phyloP scores from a whole-genome alignment of 2,797 vertebrate species.

The Pseudochirops cupreus region DNA sequence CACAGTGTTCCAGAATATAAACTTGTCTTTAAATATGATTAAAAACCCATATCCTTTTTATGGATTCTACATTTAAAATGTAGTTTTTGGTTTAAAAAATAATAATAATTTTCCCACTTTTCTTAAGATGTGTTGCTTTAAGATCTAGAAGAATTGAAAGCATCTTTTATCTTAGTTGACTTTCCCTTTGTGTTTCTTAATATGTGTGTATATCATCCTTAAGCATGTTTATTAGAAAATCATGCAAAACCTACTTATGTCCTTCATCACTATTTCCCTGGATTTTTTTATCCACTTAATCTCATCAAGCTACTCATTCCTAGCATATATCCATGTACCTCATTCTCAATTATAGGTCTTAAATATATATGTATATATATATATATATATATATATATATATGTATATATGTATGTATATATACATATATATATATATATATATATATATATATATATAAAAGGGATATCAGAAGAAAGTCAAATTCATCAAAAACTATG shows the following conservation, averaged over 20 bases:
- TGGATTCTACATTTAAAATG: neutral
- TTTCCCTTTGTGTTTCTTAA: slow-evolving; percentile 37
- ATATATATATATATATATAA: neutral
- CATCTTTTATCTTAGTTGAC: slow-evolving; percentile 32
- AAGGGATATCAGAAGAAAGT: neutral
- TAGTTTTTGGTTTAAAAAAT: neutral
- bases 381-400: too few relatives aligned
- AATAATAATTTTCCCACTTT: neutral
- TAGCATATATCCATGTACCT: neutral
- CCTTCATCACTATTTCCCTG: slow-evolving; percentile 17
- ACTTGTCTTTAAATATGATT: neutral
- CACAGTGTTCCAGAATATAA: neutral
- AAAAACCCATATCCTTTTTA: neutral
- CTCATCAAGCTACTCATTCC: slow-evolving; percentile 10
- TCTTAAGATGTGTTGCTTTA: neutral
- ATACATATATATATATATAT: neutral
- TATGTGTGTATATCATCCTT: neutral
- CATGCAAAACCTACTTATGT: neutral
- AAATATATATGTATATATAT: neutral
- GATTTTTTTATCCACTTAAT: slow-evolving; percentile 21
- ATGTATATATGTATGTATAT: too few relatives aligned
- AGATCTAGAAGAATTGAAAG: neutral
- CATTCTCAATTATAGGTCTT: neutral
- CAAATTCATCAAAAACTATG: neutral
- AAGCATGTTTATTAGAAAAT: neutral